Percentiles rank a stretch among this genome's conserved stretches.
Conservation (phyloP, 1,140 invertebrate species). For the Homarus americanus region DNA sequence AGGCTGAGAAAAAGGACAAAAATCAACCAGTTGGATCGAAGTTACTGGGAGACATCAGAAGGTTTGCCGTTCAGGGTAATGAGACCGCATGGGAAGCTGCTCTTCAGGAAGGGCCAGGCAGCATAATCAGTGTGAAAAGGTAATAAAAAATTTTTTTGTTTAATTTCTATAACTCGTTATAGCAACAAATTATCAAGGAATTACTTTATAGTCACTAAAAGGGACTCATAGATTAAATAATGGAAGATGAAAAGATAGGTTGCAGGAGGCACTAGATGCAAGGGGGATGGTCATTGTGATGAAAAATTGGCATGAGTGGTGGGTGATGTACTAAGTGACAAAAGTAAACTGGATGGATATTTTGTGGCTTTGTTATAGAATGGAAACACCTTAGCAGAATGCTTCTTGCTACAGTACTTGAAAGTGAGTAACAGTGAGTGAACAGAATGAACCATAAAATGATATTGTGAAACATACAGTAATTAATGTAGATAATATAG, state of each 20-base stretch:
- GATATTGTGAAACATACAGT: too few relatives aligned
- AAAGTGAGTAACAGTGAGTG: too few relatives aligned
- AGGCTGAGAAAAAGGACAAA: constrained; percentile 4
- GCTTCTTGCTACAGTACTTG: too few relatives aligned
- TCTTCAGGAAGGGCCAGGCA: constrained; percentile 77
- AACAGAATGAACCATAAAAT: too few relatives aligned
- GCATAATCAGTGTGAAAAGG: constrained; percentile 77
- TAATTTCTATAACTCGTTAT: neutral
- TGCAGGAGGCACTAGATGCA: too few relatives aligned
- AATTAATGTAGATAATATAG: too few relatives aligned
- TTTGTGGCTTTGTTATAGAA: too few relatives aligned
- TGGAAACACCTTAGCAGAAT: too few relatives aligned
- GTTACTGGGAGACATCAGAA: constrained; percentile 82
- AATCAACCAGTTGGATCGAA: neutral
- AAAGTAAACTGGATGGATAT: too few relatives aligned
- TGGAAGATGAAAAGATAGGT: neutral
- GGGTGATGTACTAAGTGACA: too few relatives aligned
- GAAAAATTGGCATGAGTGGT: too few relatives aligned
- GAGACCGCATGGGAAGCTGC: constrained; percentile 88
- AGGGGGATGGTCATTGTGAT: too few relatives aligned
- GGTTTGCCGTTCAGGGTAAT: constrained; percentile 92
- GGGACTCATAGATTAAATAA: neutral
- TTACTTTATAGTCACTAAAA: neutral
- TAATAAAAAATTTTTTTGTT: constrained; percentile 56
- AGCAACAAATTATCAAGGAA: neutral